Conservation (phyloP, 2,888 invertebrate genomes). For the Dorcus hopei region DNA sequence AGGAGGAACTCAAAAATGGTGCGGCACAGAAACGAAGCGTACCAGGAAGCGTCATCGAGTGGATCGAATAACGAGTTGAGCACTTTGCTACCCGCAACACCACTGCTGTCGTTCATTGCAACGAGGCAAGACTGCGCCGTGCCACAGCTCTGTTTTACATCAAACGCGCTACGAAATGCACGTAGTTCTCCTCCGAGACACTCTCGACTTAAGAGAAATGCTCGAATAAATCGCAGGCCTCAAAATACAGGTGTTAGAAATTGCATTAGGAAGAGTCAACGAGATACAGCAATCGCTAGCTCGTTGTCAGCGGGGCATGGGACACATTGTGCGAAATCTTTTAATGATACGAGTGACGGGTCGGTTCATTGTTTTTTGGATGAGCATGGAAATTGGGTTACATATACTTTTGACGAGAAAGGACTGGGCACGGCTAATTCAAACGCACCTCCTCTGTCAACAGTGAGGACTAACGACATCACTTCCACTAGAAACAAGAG, state of each 20-base stretch:
- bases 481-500: constrained; percentile 13
- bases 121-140: constrained; percentile 56
- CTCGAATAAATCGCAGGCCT: constrained; percentile 42
- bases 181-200: constrained; percentile 25
- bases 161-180: constrained; percentile 15
- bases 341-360: constrained; percentile 79
- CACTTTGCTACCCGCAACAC: constrained; percentile 57
- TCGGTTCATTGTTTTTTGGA: constrained; percentile 85
- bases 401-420: constrained; percentile 82
- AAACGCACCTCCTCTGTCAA: constrained; percentile 1
- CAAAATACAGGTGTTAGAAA: constrained; percentile 36
- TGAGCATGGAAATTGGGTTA: constrained; percentile 83
- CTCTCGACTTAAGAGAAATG: constrained; percentile 31
- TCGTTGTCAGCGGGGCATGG: constrained; percentile 48
- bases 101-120: constrained; percentile 64
- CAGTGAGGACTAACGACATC: constrained; percentile 2
- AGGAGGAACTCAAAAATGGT: constrained; percentile 45
- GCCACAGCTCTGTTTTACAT: constrained; percentile 1
- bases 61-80: constrained; percentile 64
- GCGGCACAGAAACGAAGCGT: constrained; percentile 46
- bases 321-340: constrained; percentile 72
- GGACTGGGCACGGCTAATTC: constrained; percentile 52
- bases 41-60: constrained; percentile 56
- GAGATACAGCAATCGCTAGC: constrained; percentile 46
- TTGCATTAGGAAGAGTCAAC: constrained; percentile 23